These are phyloP conservation scores for Nomada lathburiana DNA, from an alignment of 2,888 invertebrate genomes.

Conservation along the genomic window DNA sequence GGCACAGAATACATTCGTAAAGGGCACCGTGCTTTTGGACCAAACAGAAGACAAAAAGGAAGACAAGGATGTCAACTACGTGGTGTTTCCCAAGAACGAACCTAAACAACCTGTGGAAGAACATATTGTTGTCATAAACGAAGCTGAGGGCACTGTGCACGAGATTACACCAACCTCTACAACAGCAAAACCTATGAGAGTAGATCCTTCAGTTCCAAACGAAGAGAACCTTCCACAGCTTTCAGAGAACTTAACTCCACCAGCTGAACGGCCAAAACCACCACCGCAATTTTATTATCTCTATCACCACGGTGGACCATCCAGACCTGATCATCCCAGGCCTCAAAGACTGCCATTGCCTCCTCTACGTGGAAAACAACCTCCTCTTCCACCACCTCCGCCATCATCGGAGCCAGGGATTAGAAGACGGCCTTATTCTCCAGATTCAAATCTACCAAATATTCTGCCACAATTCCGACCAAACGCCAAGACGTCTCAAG, in stretches of 20 bases:
- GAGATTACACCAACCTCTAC: constrained; percentile 69
- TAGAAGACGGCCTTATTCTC: constrained; percentile 71
- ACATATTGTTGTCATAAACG: constrained; percentile 79
- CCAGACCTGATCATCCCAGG: constrained; percentile 64
- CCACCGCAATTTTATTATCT: constrained; percentile 77
- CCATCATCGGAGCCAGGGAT: constrained; percentile 35
- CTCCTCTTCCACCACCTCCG: constrained; percentile 20
- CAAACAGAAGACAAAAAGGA: constrained; percentile 45
- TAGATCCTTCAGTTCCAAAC: constrained; percentile 20
- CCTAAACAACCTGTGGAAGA: constrained; percentile 73
- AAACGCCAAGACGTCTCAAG: constrained; percentile 87
- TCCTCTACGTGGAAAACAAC: constrained; percentile 53
- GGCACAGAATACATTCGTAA: constrained; percentile 29
- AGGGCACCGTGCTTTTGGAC: constrained; percentile 39
- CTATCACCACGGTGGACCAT: constrained; percentile 62
- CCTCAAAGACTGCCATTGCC: constrained; percentile 75
- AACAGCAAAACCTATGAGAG: constrained; percentile 39
- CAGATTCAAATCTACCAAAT: constrained; percentile 86
- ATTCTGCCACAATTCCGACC: constrained; percentile 90
- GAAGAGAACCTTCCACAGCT: constrained; percentile 73
- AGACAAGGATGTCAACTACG: constrained; percentile 50
- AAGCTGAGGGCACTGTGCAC: constrained; percentile 78
- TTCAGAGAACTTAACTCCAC: constrained; percentile 80
- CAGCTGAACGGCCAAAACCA: constrained; percentile 72
- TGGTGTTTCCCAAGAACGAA: constrained; percentile 64